Evolutionary conservation across 2,888 invertebrate species (phyloP).

Genomic region (Conomelus anceps): DNA sequence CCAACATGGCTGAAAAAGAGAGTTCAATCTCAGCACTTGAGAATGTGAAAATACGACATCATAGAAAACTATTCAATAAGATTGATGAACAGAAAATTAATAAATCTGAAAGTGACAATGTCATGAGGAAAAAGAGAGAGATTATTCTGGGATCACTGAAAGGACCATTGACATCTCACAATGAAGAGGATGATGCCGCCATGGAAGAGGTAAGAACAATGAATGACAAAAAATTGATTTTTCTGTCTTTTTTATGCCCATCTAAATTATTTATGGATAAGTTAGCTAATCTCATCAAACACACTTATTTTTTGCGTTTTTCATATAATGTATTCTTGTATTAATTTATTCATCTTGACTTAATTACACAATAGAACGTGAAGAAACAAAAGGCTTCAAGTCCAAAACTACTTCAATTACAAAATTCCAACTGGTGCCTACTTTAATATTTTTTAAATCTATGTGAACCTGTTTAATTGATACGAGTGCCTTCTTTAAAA

Average conservation of each 20-base stretch:
- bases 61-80: neutral
- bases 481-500: too few species aligned
- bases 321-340: too few species aligned
- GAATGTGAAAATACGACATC: neutral
- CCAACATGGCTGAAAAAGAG: neutral
- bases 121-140: slow-evolving; percentile 45
- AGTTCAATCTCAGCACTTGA: neutral
- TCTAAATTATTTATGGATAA: too few species aligned
- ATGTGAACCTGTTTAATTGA: too few species aligned
- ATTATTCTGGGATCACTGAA: slow-evolving; percentile 42
- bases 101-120: slow-evolving; percentile 28
- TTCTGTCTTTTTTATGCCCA: neutral
- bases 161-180: slow-evolving; percentile 49
- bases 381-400: too few species aligned
- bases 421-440: too few species aligned
- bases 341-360: too few species aligned
- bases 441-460: too few species aligned
- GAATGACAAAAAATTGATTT: slow-evolving; percentile 20
- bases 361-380: too few species aligned
- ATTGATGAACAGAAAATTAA: slow-evolving; percentile 10
- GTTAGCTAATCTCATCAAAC: too few species aligned
- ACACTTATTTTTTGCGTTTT: too few species aligned
- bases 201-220: slow-evolving; percentile 52
- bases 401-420: too few species aligned
- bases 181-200: slow-evolving; percentile 54